Conservation (phyloP, 2,113 vertebrate species). For the Zapornia atra region DNA sequence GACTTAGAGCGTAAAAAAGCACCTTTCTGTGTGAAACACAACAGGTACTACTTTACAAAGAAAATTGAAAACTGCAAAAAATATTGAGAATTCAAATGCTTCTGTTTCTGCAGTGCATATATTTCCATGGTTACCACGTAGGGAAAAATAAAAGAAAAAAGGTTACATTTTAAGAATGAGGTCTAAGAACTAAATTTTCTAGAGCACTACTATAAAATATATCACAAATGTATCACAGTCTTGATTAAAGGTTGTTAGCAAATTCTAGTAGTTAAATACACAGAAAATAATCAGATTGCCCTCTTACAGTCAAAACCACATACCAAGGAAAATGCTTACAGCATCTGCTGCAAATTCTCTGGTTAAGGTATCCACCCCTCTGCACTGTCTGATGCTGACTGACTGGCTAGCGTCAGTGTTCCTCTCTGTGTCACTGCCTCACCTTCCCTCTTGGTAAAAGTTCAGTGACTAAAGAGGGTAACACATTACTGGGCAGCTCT, state of each 20-base stretch:
- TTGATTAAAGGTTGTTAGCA: neutral
- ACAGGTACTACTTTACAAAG: neutral
- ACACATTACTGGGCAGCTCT: neutral
- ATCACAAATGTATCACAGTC: neutral
- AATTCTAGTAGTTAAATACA: neutral
- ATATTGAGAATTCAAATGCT: neutral
- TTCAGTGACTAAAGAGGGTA: neutral
- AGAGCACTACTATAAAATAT: neutral
- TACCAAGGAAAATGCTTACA: neutral
- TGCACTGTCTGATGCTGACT: neutral
- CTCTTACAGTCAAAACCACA: neutral
- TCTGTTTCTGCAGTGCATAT: neutral
- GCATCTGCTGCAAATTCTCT: neutral
- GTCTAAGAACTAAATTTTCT: conserved; percentile 25
- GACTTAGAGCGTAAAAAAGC: neutral
- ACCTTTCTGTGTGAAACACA: neutral
- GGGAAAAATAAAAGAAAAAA: neutral
- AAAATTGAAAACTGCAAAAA: neutral
- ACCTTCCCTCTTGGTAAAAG: neutral
- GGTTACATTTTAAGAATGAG: conserved; percentile 13
- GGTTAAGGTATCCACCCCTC: neutral
- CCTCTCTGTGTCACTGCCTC: neutral
- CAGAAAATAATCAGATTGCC: neutral
- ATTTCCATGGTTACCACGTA: conserved; percentile 27
- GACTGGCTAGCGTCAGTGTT: neutral